Evolutionary conservation across 1,140 invertebrate genomes (phyloP).

Genomic region (Paralvinella palmiformis): DNA sequence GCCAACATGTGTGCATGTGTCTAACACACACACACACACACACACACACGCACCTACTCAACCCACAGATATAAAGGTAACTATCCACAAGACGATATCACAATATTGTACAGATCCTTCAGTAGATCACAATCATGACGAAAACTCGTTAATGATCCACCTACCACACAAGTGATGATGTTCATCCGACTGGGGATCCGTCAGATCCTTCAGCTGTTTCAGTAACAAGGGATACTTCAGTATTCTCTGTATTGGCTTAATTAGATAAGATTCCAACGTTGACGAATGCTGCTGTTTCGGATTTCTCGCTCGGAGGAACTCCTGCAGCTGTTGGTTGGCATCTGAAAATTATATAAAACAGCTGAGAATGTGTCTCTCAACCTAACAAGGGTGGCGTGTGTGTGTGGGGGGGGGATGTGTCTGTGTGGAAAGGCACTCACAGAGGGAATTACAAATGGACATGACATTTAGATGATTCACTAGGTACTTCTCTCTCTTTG

Average conservation of each 20-base stretch:
- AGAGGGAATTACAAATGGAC: not conserved
- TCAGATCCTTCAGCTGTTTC: conserved; percentile 89
- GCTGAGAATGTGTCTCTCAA: not conserved
- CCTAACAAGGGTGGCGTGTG: no score
- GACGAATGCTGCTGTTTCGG: conserved; percentile 92
- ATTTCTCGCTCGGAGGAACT: conserved; percentile 88
- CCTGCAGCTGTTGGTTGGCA: conserved; percentile 91
- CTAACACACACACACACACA: no score
- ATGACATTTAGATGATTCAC: not conserved
- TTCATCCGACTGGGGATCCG: conserved; percentile 84
- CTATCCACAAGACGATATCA: not conserved
- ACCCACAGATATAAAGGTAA: not conserved
- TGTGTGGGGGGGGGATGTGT: no score
- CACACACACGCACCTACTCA: no score
- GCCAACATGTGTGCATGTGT: no score
- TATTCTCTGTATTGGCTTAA: conserved; percentile 97
- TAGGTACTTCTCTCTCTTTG: not conserved
- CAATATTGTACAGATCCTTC: not conserved
- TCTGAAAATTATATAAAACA: conserved; percentile 52
- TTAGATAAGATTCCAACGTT: conserved; percentile 94
- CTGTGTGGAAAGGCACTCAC: not conserved
- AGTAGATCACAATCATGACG: no score
- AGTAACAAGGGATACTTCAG: conserved; percentile 94
- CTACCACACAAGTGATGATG: conserved; percentile 76
- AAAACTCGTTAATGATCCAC: no score